Conservation (phyloP, 2,797 vertebrate species). For the Nyctalus aviator region DNA sequence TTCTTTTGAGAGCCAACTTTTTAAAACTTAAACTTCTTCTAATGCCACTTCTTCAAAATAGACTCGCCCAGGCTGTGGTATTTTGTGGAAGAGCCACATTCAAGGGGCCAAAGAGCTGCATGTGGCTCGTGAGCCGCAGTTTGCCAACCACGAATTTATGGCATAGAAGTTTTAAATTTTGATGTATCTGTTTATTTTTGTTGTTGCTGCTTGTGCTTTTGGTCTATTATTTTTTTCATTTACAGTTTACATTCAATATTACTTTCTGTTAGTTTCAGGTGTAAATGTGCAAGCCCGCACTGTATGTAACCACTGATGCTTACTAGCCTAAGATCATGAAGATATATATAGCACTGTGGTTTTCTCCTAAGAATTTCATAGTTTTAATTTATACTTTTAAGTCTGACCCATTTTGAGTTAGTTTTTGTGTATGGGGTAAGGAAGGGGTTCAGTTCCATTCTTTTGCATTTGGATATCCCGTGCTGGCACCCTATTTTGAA, state of each 20-base stretch:
- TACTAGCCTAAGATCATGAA: neutral
- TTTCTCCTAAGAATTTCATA: neutral
- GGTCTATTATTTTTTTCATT: neutral
- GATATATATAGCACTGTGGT: neutral
- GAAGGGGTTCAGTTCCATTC: neutral
- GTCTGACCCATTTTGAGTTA: neutral
- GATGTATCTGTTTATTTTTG: neutral
- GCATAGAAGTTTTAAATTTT: neutral
- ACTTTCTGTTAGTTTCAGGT: neutral
- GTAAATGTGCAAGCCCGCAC: neutral
- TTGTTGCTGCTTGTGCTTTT: neutral
- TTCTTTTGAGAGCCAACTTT: no score
- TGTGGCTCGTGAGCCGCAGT: no score
- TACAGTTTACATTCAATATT: neutral
- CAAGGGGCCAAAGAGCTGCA: no score
- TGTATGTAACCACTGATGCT: neutral
- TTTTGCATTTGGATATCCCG: constrained; percentile 8
- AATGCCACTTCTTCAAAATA: no score
- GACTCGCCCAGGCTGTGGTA: no score
- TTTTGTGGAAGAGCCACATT: no score
- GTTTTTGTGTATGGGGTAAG: neutral
- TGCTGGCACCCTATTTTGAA: neutral
- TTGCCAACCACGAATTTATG: neutral
- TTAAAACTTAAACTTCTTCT: no score
- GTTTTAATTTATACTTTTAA: neutral